These are phyloP conservation scores for Arctocebus calabarensis DNA, from an alignment of 2,797 vertebrate genomes.

Conservation along the genomic window DNA sequence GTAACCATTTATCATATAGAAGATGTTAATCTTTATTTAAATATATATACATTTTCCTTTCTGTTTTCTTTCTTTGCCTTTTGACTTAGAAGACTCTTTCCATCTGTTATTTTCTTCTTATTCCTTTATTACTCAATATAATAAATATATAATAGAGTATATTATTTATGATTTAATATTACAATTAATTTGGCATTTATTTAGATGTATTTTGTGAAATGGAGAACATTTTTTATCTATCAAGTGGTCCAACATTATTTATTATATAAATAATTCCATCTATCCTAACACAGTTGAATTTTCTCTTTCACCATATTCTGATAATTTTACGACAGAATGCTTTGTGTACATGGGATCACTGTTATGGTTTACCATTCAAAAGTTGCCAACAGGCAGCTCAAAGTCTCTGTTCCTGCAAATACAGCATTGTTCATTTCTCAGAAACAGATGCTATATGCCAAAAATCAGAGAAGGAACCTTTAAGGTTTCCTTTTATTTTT, in stretches of 20 bases:
- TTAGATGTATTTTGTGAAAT: neutral
- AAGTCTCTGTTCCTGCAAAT: neutral
- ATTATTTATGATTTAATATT: neutral
- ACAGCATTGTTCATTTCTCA: neutral
- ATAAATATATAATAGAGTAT: neutral
- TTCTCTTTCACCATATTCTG: neutral
- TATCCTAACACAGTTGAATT: neutral
- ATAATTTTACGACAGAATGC: neutral
- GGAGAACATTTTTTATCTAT: neutral
- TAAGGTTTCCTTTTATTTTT: neutral
- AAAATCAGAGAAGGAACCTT: neutral
- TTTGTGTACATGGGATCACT: neutral
- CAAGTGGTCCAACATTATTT: neutral
- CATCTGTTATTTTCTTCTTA: neutral
- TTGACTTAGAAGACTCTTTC: neutral
- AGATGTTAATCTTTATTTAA: neutral
- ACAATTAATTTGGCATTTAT: neutral
- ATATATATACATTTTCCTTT: neutral
- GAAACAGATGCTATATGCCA: neutral
- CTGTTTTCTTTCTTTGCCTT: neutral
- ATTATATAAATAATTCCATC: constrained; percentile 29
- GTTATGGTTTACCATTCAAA: neutral
- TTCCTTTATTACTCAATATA: neutral
- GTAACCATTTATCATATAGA: neutral
- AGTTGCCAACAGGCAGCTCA: neutral